phyloP scores from a whole-genome alignment of 1,140 invertebrate species.

The Drosophila leontia region DNA sequence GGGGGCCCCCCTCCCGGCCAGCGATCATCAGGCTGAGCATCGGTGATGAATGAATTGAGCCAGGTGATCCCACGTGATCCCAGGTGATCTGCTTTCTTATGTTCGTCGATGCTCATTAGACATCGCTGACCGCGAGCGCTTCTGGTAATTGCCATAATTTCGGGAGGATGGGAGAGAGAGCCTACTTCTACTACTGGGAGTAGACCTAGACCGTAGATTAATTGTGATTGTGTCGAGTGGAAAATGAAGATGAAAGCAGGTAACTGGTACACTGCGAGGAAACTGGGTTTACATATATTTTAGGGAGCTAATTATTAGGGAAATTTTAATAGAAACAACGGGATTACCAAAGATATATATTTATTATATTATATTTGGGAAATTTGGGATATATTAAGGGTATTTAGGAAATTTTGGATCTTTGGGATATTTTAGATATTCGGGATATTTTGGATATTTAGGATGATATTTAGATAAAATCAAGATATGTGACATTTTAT shows the following conservation, averaged over 20 bases:
- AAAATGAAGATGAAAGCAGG: slow-evolving; percentile 38
- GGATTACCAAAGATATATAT: no score
- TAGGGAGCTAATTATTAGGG: no score
- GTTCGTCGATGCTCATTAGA: slow-evolving; percentile 65
- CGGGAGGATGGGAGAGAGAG: neutral
- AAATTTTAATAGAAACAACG: neutral
- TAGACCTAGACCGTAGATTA: slow-evolving; percentile 61
- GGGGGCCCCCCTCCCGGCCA: slow-evolving; percentile 2
- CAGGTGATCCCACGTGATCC: slow-evolving; percentile 24
- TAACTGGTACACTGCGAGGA: slow-evolving; percentile 10
- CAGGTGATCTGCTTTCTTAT: slow-evolving; percentile 54
- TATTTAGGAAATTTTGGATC: no score
- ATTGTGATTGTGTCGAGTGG: slow-evolving; percentile 64
- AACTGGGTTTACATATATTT: neutral
- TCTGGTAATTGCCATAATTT: slow-evolving; percentile 79
- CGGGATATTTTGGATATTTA: no score
- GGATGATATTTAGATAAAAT: no score
- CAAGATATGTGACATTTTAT: no score
- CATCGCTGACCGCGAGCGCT: slow-evolving; percentile 69
- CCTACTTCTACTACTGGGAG: slow-evolving; percentile 7
- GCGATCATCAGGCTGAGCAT: slow-evolving; percentile 56
- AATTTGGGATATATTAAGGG: no score
- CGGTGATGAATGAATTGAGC: slow-evolving; percentile 81
- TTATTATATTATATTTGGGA: no score
- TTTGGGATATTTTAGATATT: no score